These are phyloP conservation scores for Erynnis tages DNA, from an alignment of 2,888 invertebrate genomes.

Conservation along the genomic window DNA sequence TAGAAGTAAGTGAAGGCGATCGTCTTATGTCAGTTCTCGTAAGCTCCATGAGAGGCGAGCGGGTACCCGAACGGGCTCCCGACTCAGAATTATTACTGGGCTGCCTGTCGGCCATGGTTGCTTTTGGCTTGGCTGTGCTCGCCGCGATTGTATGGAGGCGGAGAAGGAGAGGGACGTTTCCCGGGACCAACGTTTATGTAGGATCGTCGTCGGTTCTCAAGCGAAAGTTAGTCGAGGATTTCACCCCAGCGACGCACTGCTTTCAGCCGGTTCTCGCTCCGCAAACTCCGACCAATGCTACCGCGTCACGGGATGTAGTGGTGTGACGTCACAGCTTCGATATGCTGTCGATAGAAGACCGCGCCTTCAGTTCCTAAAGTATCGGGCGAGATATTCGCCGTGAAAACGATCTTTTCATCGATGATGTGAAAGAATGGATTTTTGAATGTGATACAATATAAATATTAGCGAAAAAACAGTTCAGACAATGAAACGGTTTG, in stretches of 20 bases:
- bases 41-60: slow-evolving; percentile 83
- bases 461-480: slow-evolving; percentile 42
- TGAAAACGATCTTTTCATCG: slow-evolving; percentile 43
- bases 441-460: slow-evolving; percentile 46
- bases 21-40: slow-evolving; percentile 83
- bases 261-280: slow-evolving; percentile 83
- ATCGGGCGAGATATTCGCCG: slow-evolving; percentile 51
- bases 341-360: slow-evolving; percentile 79
- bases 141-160: slow-evolving; percentile 81
- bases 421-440: slow-evolving; percentile 40
- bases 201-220: slow-evolving; percentile 82
- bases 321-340: slow-evolving; percentile 85
- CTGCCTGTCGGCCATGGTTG: slow-evolving; percentile 80
- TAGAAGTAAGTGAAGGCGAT: slow-evolving; percentile 80
- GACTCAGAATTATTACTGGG: slow-evolving; percentile 82
- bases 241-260: slow-evolving; percentile 71
- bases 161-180: slow-evolving; percentile 77
- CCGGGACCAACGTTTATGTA: slow-evolving; percentile 82
- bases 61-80: slow-evolving; percentile 73
- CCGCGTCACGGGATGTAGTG: slow-evolving; percentile 77
- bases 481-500: slow-evolving; percentile 34
- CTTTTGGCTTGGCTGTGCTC: slow-evolving; percentile 73
- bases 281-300: slow-evolving; percentile 65
- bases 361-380: slow-evolving; percentile 80
- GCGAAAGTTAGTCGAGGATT: slow-evolving; percentile 83